These are phyloP conservation scores for Zhuqinia jingwanae DNA, from an alignment of 2,888 invertebrate species.

Conservation along the genomic window DNA sequence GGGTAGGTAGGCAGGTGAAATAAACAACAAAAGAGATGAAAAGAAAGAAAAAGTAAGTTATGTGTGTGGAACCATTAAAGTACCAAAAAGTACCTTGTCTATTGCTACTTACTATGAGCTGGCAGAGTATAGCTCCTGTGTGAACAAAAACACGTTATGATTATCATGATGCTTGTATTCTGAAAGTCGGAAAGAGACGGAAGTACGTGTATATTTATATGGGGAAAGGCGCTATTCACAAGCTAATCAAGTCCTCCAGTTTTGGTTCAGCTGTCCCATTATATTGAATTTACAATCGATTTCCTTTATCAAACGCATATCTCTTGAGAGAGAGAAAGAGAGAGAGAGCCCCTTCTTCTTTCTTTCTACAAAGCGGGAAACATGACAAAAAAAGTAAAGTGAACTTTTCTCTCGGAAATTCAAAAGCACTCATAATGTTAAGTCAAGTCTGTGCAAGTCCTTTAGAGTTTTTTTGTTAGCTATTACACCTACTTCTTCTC, in stretches of 20 bases:
- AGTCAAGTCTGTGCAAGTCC: conserved; percentile 5
- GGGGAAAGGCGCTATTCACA: conserved; percentile 58
- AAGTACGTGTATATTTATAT: too few relatives aligned
- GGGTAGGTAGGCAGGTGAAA: conserved; percentile 10
- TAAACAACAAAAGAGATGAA: conserved; percentile 41
- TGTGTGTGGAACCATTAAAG: conserved; percentile 37
- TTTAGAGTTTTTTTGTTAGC: conserved; percentile 11
- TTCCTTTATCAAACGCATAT: conserved; percentile 59
- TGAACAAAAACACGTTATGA: background rate
- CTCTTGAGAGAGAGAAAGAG: conserved; percentile 15
- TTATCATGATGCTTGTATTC: background rate
- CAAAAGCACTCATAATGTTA: conserved; percentile 51
- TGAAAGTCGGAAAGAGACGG: conserved; percentile 23
- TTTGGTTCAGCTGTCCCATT: conserved; percentile 69
- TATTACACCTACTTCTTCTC: too few relatives aligned
- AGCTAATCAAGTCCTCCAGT: conserved; percentile 67
- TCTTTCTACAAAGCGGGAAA: too few relatives aligned
- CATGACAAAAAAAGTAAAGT: background rate
- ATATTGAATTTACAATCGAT: conserved; percentile 71
- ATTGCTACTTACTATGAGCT: background rate
- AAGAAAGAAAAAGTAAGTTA: conserved; percentile 26
- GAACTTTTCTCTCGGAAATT: conserved; percentile 36
- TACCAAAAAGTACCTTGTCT: conserved; percentile 9
- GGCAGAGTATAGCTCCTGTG: background rate
- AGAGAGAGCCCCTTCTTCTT: too few relatives aligned